Evolutionary conservation across 2,888 invertebrate genomes (phyloP).

Genomic region (Meiosimyza decipiens): DNA sequence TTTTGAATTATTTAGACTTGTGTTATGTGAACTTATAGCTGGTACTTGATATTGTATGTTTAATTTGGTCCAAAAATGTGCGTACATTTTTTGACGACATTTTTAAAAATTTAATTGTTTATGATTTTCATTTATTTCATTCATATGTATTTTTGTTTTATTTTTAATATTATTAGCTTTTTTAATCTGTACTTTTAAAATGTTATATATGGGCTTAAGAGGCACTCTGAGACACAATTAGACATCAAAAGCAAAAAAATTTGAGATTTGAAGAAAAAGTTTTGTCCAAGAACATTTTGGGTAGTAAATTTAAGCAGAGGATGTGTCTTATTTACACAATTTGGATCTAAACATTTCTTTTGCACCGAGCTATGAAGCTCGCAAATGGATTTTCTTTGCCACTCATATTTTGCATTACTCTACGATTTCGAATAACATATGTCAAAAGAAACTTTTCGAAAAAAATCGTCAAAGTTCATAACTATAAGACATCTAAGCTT

Average conservation of each 20-base stretch:
- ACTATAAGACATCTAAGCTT: too few relatives aligned
- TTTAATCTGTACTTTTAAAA: constrained; percentile 28
- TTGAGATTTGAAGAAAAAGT: too few relatives aligned
- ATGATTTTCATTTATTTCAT: constrained; percentile 20
- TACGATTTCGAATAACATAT: too few relatives aligned
- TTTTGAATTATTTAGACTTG: not conserved
- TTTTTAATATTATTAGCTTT: constrained; percentile 20
- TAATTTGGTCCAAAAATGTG: constrained; percentile 33
- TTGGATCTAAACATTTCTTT: too few relatives aligned
- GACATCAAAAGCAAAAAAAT: not conserved
- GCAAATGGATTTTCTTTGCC: too few relatives aligned
- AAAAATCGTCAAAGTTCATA: too few relatives aligned
- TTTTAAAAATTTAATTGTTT: constrained; percentile 35
- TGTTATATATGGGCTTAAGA: constrained; percentile 5
- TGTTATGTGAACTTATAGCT: not conserved
- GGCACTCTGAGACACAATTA: not conserved
- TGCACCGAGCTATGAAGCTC: too few relatives aligned
- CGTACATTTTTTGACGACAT: constrained; percentile 22
- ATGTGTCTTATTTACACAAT: too few relatives aligned
- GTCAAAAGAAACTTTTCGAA: too few relatives aligned
- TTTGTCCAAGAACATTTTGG: too few relatives aligned
- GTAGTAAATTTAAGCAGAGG: too few relatives aligned
- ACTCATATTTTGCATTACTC: too few relatives aligned
- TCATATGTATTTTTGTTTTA: constrained; percentile 29
- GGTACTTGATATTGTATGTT: constrained; percentile 16